Evolutionary conservation across 2,797 vertebrate species (phyloP).

Genomic region (Podarcis lilfordi): DNA sequence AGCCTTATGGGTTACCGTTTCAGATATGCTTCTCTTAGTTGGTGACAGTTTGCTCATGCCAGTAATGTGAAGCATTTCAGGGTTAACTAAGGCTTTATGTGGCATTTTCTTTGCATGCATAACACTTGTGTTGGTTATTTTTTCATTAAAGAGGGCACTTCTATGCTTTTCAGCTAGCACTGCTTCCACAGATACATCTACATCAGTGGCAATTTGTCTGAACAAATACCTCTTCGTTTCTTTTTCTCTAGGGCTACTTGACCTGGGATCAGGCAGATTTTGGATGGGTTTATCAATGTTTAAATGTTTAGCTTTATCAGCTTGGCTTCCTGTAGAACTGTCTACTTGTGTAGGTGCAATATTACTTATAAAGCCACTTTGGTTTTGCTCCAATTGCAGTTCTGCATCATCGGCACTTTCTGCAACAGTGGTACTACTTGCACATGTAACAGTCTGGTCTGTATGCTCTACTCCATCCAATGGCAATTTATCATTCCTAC

Average conservation of each 20-base stretch:
- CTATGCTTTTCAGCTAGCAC: slow-evolving; percentile 72
- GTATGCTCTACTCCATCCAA: slow-evolving; percentile 76
- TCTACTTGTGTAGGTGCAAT: slow-evolving; percentile 73
- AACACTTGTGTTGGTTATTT: slow-evolving; percentile 68
- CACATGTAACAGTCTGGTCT: slow-evolving; percentile 73
- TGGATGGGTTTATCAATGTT: slow-evolving; percentile 76
- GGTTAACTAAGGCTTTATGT: slow-evolving; percentile 77
- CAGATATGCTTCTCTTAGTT: slow-evolving; percentile 83
- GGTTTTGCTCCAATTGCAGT: slow-evolving; percentile 83
- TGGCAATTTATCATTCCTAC: slow-evolving; percentile 73
- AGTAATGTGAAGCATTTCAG: slow-evolving; percentile 73
- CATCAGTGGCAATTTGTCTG: slow-evolving; percentile 82
- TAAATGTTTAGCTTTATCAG: slow-evolving; percentile 75
- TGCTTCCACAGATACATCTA: slow-evolving; percentile 76
- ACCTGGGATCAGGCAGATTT: slow-evolving; percentile 60
- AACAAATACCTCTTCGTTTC: slow-evolving; percentile 74
- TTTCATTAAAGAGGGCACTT: slow-evolving; percentile 74
- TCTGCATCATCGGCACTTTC: slow-evolving; percentile 72
- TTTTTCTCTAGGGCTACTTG: slow-evolving; percentile 71
- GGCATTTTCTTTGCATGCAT: slow-evolving; percentile 78
- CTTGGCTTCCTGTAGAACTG: slow-evolving; percentile 82
- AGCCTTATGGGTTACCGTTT: slow-evolving; percentile 82
- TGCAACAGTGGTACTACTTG: slow-evolving; percentile 75
- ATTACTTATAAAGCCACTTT: slow-evolving; percentile 76
- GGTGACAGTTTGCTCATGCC: slow-evolving; percentile 78